Base-by-base conservation (phyloP, 2,888 invertebrate species). In the Cataglyphis albicans region DNA sequence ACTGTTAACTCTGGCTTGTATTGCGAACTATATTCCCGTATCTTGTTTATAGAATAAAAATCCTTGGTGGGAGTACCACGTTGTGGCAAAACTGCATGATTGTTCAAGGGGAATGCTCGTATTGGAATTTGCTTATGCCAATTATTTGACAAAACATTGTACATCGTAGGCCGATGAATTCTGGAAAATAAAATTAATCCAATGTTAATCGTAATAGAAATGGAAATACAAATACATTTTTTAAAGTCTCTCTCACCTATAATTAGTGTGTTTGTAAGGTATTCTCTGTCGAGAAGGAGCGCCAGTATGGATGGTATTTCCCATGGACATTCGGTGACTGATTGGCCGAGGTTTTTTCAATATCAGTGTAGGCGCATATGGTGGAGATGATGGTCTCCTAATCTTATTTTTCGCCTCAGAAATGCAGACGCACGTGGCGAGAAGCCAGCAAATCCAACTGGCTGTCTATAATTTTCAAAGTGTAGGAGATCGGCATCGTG, bases 391-490 rank as follows among this genome's bases (percentile, higher is more conserved):
- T 4, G 90, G 92, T 4, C 95, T 95, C 59, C 94, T 93, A 52
- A 93, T 89, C 84, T 94, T 95, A 87, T 93, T 93, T 74, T 93
- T 91, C 7, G 92, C 94, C 84, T 93, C 92, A 44, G 92, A 84
- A 25, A 92, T 68, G 65, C 91, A 92, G 41, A 92, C 75, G 75
- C 89, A 91, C 10, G 86, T 82, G 65, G 90, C 91, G 81, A 94
- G 44, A 15, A 93, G 80, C 91, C 92, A 93, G 48, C 87, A 90
- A 48, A 92, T 82, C 92, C 91, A 91, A 83, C 87, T 90, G 75
- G 87, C 84, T 82, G 86, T 86, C 94, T 94, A 87, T 52, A 87
- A 72, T 38, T 41, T 57, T 57, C 25, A 21, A 38, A n/a, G 10
- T 10, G 12, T 1, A 29, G 29, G 29, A 29, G 29, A 29, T 29